phyloP scores from a whole-genome alignment of 2,888 invertebrate species.

The Helicoverpa assulta region DNA sequence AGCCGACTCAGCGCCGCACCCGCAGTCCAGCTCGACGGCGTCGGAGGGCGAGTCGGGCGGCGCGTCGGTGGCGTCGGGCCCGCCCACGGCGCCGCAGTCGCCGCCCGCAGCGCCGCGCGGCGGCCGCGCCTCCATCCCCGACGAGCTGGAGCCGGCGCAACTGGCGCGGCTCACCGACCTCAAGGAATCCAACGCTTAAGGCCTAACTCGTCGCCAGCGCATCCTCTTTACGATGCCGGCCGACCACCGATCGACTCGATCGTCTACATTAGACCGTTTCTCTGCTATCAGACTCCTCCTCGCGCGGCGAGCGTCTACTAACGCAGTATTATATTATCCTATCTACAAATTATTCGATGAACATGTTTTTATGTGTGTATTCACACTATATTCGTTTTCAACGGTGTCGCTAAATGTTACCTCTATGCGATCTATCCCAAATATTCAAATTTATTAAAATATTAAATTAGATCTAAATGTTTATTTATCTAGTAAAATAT shows the following conservation, averaged over 20 bases:
- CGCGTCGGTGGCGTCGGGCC: constrained; percentile 90
- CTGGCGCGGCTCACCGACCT: constrained; percentile 96
- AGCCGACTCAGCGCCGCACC: constrained; percentile 89
- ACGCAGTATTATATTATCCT: constrained; percentile 44
- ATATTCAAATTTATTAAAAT: constrained; percentile 34
- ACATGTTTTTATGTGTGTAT: constrained; percentile 55
- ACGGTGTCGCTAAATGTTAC: constrained; percentile 32
- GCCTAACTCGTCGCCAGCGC: constrained; percentile 45
- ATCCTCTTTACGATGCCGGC: constrained; percentile 40
- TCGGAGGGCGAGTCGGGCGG: constrained; percentile 92
- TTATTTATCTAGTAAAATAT: constrained; percentile 55
- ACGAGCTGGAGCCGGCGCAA: constrained; percentile 96
- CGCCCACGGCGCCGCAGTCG: constrained; percentile 88
- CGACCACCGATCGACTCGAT: constrained; percentile 54
- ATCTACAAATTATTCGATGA: constrained; percentile 45
- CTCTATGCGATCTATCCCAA: constrained; percentile 33
- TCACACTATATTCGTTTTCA: constrained; percentile 51
- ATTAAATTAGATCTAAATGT: constrained; percentile 41
- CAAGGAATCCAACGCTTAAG: constrained; percentile 97
- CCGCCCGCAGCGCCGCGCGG: constrained; percentile 93
- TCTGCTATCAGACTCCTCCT: constrained; percentile 62
- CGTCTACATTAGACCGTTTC: constrained; percentile 72
- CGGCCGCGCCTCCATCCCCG: constrained; percentile 95
- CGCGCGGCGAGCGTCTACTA: constrained; percentile 35
- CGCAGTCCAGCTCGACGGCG: constrained; percentile 92